Evolutionary conservation across 2,113 vertebrate genomes (phyloP).

Genomic region (Numida meleagris): DNA sequence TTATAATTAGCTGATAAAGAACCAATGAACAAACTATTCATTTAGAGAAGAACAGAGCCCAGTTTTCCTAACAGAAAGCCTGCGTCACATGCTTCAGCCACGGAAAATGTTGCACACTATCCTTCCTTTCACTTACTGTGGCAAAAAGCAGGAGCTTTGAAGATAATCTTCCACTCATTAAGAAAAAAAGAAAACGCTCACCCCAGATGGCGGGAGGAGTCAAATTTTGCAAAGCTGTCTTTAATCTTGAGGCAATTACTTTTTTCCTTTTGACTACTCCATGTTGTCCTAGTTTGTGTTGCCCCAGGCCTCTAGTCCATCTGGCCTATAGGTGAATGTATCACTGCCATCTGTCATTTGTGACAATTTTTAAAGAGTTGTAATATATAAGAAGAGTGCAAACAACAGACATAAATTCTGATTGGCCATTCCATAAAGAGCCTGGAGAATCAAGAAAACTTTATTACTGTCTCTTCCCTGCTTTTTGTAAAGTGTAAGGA

Average conservation of each 20-base stretch:
- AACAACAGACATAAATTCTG: neutral
- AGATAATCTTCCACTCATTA: neutral
- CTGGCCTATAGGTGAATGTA: slow-evolving; percentile 3
- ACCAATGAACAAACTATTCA: neutral
- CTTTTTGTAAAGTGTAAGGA: neutral
- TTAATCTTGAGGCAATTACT: neutral
- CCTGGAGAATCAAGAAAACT: neutral
- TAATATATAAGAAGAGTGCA: neutral
- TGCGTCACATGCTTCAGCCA: neutral
- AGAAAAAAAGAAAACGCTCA: neutral
- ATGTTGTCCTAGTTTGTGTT: neutral
- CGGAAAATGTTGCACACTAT: neutral
- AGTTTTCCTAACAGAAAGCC: neutral
- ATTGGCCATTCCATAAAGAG: neutral
- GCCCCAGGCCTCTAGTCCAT: neutral
- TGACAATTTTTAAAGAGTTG: neutral
- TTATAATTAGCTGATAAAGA: neutral
- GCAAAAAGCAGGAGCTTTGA: neutral
- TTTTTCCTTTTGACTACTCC: neutral
- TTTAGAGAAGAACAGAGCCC: neutral
- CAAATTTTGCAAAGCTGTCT: neutral
- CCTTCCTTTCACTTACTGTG: neutral
- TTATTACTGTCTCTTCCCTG: neutral
- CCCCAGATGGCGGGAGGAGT: neutral
- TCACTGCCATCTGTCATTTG: neutral